Conservation (phyloP, 2,113 vertebrate genomes). For the Ailuropoda melanoleuca region DNA sequence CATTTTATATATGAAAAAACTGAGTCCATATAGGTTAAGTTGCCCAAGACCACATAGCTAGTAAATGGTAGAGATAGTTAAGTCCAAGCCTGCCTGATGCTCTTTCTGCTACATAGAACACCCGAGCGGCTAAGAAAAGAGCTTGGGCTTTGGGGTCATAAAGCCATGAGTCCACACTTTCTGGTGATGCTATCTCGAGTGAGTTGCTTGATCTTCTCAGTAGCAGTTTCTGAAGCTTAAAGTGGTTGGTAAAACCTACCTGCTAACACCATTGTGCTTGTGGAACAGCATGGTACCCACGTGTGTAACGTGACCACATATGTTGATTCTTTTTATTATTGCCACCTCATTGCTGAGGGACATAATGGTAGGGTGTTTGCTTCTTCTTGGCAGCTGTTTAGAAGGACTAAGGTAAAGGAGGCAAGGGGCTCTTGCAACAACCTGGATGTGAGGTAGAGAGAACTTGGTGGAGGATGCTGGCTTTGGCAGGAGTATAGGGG, state of each 20-base stretch:
- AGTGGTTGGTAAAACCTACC: background rate
- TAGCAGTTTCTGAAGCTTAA: background rate
- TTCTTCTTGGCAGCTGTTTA: background rate
- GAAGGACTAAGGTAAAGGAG: background rate
- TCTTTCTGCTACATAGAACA: background rate
- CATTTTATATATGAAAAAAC: background rate
- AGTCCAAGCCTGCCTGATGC: background rate
- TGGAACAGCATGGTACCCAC: background rate
- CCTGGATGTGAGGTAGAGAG: background rate
- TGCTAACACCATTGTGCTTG: background rate
- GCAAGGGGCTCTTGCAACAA: background rate
- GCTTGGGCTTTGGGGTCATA: background rate
- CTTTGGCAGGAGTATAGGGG: background rate
- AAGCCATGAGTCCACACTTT: background rate
- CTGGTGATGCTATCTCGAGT: background rate
- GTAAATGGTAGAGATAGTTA: background rate
- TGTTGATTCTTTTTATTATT: background rate
- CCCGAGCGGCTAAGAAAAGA: background rate
- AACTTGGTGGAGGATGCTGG: background rate
- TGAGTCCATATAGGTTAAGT: background rate
- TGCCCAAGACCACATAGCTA: background rate
- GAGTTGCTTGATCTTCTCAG: background rate
- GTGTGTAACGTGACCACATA: background rate
- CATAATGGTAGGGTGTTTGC: background rate
- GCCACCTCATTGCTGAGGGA: background rate